phyloP scores from a whole-genome alignment of 2,797 vertebrate genomes.

The Valencia hispanica region DNA sequence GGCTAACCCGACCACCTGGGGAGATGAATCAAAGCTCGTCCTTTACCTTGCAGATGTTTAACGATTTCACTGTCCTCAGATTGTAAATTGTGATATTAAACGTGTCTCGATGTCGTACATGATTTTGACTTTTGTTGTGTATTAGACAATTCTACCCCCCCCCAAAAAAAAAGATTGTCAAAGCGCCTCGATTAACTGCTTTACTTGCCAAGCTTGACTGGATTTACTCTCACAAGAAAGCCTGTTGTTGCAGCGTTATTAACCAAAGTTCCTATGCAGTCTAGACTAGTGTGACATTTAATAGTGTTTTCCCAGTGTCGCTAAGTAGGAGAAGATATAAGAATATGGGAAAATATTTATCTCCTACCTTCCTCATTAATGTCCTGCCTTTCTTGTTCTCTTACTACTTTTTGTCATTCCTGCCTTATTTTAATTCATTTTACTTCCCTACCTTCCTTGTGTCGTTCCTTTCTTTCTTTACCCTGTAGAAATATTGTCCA shows the following conservation, averaged over 20 bases:
- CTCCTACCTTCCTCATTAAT: neutral
- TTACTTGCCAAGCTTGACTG: neutral
- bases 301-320: neutral
- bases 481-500: neutral
- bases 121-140: slow-evolving; percentile 3
- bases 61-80: slow-evolving; percentile 31
- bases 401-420: no score
- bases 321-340: neutral
- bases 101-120: slow-evolving; percentile 49
- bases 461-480: neutral
- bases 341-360: neutral
- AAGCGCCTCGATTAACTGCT: neutral
- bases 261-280: neutral
- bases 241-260: neutral
- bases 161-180: no score
- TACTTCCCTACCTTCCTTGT: no score
- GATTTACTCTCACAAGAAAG: neutral
- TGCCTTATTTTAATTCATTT: no score
- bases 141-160: rapidly evolving
- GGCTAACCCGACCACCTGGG: slow-evolving; percentile 40
- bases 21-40: slow-evolving; percentile 42
- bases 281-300: neutral
- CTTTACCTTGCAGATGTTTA: slow-evolving; percentile 26
- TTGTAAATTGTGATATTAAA: slow-evolving; percentile 79
- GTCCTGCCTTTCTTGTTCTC: neutral